These are phyloP conservation scores for Dicrostonyx torquatus DNA, from an alignment of 2,797 vertebrate species.

Conservation along the genomic window DNA sequence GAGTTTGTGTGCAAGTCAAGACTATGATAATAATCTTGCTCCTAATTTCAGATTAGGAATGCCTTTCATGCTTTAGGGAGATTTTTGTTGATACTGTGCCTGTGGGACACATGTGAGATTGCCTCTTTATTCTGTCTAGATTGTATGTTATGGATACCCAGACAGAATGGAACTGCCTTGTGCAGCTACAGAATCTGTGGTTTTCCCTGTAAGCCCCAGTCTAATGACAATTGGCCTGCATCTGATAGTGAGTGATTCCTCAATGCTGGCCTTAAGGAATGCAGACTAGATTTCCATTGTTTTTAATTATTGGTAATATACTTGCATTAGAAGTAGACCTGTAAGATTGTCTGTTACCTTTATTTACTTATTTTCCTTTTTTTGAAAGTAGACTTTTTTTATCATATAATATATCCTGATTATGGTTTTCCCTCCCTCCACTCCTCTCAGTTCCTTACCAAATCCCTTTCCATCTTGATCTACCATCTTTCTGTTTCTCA, in stretches of 20 bases:
- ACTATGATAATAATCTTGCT: neutral
- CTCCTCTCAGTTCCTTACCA: neutral
- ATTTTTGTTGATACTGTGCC: neutral
- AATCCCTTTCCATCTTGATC: too few species aligned
- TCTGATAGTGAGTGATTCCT: neutral
- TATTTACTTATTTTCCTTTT: neutral
- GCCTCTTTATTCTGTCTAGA: neutral
- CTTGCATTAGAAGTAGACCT: conserved; percentile 17
- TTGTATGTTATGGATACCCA: neutral
- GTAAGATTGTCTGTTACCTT: conserved; percentile 22
- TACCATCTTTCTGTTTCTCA: too few species aligned
- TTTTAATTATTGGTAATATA: conserved; percentile 43
- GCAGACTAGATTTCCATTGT: neutral
- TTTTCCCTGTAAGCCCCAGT: neutral
- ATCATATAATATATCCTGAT: neutral
- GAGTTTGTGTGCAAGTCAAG: neutral
- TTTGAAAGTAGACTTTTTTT: too few species aligned
- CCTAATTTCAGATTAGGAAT: neutral
- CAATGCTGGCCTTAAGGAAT: neutral
- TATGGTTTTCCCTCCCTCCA: neutral
- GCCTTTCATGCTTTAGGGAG: neutral
- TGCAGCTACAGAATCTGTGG: neutral
- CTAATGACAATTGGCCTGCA: neutral
- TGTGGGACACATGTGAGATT: neutral
- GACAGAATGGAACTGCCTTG: neutral